phyloP scores from a whole-genome alignment of 1,140 invertebrate species.

The Gerris buenoi region DNA sequence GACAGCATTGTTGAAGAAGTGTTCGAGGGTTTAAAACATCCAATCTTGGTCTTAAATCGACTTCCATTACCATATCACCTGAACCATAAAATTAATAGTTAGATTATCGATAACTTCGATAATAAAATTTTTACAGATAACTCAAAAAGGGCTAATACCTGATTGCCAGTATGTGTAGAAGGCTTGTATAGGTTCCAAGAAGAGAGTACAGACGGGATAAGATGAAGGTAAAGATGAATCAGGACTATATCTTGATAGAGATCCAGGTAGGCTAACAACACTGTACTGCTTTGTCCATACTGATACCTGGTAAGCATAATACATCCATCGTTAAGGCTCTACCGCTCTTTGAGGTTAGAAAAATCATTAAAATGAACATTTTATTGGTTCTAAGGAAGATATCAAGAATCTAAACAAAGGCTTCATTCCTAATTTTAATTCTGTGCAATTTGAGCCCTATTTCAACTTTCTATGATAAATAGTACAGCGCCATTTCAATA shows the following conservation, averaged over 20 bases:
- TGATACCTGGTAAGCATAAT: too few relatives aligned
- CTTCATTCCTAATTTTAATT: too few relatives aligned
- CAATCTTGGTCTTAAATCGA: constrained; percentile 26
- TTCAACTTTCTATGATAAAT: too few relatives aligned
- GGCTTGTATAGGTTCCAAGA: constrained; percentile 33
- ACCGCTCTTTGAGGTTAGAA: too few relatives aligned
- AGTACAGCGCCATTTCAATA: too few relatives aligned
- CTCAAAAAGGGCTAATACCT: too few relatives aligned
- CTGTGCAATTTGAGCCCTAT: too few relatives aligned
- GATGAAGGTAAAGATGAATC: constrained; percentile 36
- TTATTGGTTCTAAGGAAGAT: too few relatives aligned
- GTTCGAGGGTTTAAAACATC: constrained; percentile 43
- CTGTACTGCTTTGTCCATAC: constrained; percentile 25
- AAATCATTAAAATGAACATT: too few relatives aligned
- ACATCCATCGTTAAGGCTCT: too few relatives aligned
- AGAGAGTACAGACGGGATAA: constrained; percentile 40
- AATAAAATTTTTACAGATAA: too few relatives aligned
- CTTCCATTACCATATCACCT: constrained; percentile 9
- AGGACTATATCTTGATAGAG: constrained; percentile 33
- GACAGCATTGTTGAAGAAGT: constrained; percentile 37
- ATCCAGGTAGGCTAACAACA: constrained; percentile 30
- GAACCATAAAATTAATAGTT: background rate
- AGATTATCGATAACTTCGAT: background rate
- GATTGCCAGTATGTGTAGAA: constrained; percentile 26
- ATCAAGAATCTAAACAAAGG: too few relatives aligned